Percentiles rank a stretch among this genome's conserved stretches.
Conservation (phyloP, 1,140 invertebrate genomes). For the Teleopsis dalmanni region DNA sequence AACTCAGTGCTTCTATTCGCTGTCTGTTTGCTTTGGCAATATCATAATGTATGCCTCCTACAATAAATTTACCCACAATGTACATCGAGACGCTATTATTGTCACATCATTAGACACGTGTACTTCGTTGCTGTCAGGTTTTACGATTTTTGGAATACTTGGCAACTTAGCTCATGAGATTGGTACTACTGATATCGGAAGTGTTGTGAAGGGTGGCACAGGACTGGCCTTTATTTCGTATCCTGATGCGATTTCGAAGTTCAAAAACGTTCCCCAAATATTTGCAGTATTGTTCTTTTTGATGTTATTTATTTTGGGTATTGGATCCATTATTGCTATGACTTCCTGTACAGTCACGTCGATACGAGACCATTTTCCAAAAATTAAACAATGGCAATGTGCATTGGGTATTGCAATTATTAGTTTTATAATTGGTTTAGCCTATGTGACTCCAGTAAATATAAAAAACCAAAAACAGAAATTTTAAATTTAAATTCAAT, state of each 20-base stretch:
- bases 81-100: conserved; percentile 71
- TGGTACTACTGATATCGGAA: conserved; percentile 49
- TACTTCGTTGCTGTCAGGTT: conserved; percentile 76
- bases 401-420: conserved; percentile 48
- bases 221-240: conserved; percentile 81
- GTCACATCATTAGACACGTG: conserved; percentile 69
- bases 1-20: conserved; percentile 78
- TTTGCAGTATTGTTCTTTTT: conserved; percentile 86
- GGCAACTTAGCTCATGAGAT: conserved; percentile 65
- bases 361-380: conserved; percentile 63
- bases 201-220: conserved; percentile 58
- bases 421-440: conserved; percentile 60
- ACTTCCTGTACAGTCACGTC: conserved; percentile 60
- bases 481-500: neutral
- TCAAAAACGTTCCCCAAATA: conserved; percentile 67
- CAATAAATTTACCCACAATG: conserved; percentile 72
- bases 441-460: conserved; percentile 67
- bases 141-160: conserved; percentile 80
- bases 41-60: conserved; percentile 78
- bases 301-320: conserved; percentile 74
- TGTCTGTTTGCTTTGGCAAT: conserved; percentile 73
- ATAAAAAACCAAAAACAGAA: conserved; percentile 6
- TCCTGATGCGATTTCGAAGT: conserved; percentile 80
- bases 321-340: conserved; percentile 66
- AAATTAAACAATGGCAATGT: conserved; percentile 52